These are phyloP conservation scores for Enteromius trimaculatus DNA, from an alignment of 2,797 vertebrate species.

Conservation along the genomic window DNA sequence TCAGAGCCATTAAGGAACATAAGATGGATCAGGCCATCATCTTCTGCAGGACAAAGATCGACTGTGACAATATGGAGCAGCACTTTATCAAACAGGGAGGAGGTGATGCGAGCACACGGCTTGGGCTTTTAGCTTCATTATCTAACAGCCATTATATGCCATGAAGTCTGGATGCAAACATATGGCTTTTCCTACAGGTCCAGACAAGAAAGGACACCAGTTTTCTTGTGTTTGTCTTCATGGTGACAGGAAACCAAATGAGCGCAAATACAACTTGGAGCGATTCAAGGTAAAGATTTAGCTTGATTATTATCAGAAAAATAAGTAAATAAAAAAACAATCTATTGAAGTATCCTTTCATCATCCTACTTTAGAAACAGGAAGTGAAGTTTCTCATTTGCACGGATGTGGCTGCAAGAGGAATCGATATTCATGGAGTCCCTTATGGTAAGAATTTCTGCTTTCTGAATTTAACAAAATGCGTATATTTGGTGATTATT, in stretches of 20 bases:
- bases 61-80: slow-evolving; percentile 98
- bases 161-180: not conserved
- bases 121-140: not conserved
- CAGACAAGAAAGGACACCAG: slow-evolving; percentile 91
- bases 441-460: slow-evolving; percentile 85
- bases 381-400: slow-evolving; percentile 95
- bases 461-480: not conserved
- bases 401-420: slow-evolving; percentile 97
- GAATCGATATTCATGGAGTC: slow-evolving; percentile 94
- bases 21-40: slow-evolving; percentile 99
- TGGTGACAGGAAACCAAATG: slow-evolving; percentile 94
- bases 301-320: too few relatives aligned
- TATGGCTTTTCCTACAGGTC: slow-evolving; percentile 76
- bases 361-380: slow-evolving; percentile 78
- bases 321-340: too few relatives aligned
- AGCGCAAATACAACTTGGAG: slow-evolving; percentile 95
- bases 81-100: slow-evolving; percentile 95
- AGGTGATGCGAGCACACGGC: slow-evolving; percentile 74
- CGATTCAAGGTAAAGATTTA: slow-evolving; percentile 87
- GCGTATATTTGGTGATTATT: too few relatives aligned
- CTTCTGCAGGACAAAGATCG: slow-evolving; percentile 98
- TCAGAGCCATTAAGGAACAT: slow-evolving; percentile 95
- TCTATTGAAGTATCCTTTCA: not conserved
- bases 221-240: slow-evolving; percentile 97
- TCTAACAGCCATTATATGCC: not conserved